Conservation (phyloP, 1,140 invertebrate species). For the Melitaea cinxia region DNA sequence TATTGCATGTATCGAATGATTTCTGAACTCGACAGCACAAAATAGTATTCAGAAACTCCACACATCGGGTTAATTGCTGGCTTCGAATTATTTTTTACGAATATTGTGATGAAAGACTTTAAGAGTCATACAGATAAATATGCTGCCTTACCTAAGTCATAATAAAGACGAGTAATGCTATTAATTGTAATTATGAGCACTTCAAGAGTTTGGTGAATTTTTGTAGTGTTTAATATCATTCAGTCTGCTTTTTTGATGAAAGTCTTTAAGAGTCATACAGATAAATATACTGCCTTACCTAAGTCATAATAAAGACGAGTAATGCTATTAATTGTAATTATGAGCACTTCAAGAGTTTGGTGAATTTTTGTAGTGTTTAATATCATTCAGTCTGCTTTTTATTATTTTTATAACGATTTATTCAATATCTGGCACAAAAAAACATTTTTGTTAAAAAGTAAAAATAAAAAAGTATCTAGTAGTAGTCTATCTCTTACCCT, state of each 20-base stretch:
- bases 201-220: no score
- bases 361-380: no score
- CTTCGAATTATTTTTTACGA: neutral
- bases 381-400: no score
- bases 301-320: neutral
- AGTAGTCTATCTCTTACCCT: no score
- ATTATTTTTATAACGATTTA: no score
- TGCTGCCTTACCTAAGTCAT: neutral
- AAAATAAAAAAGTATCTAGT: no score
- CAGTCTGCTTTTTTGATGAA: neutral
- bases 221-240: no score
- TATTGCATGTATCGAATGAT: slow-evolving; percentile 28
- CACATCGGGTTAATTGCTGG: neutral
- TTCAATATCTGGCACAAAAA: neutral
- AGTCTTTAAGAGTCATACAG: neutral
- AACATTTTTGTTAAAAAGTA: neutral
- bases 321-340: no score
- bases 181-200: no score
- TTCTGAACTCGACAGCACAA: slow-evolving; percentile 6
- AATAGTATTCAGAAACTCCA: neutral
- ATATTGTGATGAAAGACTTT: neutral
- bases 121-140: neutral
- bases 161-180: neutral
- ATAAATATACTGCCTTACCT: neutral
- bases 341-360: no score